Percentiles rank a stretch among this genome's conserved stretches.
Evolutionary conservation across 1,140 invertebrate species (phyloP).

Genomic region (Orchesella cincta): DNA sequence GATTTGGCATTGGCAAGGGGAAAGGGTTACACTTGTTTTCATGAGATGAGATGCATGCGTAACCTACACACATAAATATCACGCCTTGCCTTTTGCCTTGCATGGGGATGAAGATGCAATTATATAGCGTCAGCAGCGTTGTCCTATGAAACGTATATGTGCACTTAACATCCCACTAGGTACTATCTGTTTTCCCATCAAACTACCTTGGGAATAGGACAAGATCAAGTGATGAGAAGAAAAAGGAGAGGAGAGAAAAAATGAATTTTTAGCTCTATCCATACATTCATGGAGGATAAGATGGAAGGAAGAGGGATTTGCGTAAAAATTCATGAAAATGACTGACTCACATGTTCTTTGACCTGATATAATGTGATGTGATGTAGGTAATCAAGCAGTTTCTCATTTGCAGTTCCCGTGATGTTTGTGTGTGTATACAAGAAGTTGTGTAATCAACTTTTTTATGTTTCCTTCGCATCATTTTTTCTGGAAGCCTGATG

Average conservation of each 20-base stretch:
- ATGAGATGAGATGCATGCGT: too few species aligned
- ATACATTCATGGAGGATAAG: neutral
- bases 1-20: constrained; percentile 14
- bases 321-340: constrained; percentile 23
- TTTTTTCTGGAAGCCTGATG: too few species aligned
- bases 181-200: neutral
- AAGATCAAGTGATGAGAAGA: constrained; percentile 26
- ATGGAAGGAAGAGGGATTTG: neutral
- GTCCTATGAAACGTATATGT: too few species aligned
- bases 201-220: constrained; percentile 20
- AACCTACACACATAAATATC: too few species aligned
- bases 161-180: too few species aligned
- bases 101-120: too few species aligned
- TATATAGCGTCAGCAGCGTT: too few species aligned
- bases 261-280: neutral
- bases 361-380: neutral
- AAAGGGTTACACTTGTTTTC: neutral
- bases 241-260: neutral
- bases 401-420: too few species aligned
- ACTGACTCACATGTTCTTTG: constrained; percentile 27
- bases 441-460: too few species aligned
- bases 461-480: too few species aligned
- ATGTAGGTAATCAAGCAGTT: neutral
- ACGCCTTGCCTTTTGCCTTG: too few species aligned
- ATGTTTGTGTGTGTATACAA: too few species aligned